Evolutionary conservation across 2,797 vertebrate species (phyloP).

Genomic region (Anomalospiza imberbis): DNA sequence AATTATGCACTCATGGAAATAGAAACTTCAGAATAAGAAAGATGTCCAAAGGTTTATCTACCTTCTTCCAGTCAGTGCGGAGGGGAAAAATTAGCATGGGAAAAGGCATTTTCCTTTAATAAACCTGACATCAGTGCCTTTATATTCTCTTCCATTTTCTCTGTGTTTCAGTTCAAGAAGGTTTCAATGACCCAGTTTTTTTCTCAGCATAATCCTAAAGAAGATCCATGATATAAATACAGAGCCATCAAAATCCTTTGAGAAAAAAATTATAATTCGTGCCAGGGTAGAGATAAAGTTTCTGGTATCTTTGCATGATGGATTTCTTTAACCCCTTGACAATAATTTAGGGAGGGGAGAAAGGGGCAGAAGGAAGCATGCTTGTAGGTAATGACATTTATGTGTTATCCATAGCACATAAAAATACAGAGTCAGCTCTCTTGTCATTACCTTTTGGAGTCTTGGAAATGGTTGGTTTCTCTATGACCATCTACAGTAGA

Average conservation of each 20-base stretch:
- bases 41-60: neutral
- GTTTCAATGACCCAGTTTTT: slow-evolving; percentile 41
- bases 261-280: neutral
- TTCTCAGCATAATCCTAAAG: slow-evolving; percentile 31
- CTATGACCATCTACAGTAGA: neutral
- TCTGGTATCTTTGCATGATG: neutral
- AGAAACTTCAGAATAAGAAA: neutral
- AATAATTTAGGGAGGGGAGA: neutral
- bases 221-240: slow-evolving; percentile 12
- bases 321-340: neutral
- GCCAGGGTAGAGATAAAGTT: neutral
- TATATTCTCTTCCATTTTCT: neutral
- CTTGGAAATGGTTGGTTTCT: neutral
- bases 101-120: neutral
- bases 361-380: neutral
- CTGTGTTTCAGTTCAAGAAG: slow-evolving; percentile 7
- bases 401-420: neutral
- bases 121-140: neutral
- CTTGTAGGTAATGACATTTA: neutral
- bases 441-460: neutral
- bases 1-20: neutral
- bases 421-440: neutral
- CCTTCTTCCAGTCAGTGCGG: neutral
- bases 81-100: neutral
- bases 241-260: slow-evolving; percentile 12